A percentile compares a stretch with the other conserved stretches of the same genome.
phyloP scores from a whole-genome alignment of 2,888 invertebrate genomes.

The Orchestes rusci region DNA sequence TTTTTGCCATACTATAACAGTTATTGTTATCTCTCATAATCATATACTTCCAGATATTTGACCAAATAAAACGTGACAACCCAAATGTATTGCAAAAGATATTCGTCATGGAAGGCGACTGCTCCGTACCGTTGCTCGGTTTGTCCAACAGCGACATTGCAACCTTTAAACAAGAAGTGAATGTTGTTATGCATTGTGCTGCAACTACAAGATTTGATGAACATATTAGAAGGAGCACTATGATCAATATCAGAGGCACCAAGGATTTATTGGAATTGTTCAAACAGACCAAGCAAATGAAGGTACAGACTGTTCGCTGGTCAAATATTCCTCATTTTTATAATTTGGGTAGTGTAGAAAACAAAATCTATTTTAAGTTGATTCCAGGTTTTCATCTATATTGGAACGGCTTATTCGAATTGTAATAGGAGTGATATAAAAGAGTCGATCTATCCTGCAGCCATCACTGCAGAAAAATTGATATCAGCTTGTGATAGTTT shows the following conservation, averaged over 20 bases:
- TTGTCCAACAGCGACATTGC: constrained; percentile 47
- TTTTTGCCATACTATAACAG: no score
- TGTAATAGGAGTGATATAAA: constrained; percentile 29
- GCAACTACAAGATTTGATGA: constrained; percentile 70
- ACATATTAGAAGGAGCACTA: constrained; percentile 56
- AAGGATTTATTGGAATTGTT: constrained; percentile 57
- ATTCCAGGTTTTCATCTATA: constrained; percentile 31
- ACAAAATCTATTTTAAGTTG: no score
- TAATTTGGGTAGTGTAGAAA: no score
- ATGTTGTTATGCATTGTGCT: constrained; percentile 65
- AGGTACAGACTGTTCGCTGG: no score
- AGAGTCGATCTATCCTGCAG: constrained; percentile 32
- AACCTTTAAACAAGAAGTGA: constrained; percentile 48
- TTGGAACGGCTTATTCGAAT: constrained; percentile 34
- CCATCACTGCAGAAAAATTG: constrained; percentile 43
- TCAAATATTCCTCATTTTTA: no score
- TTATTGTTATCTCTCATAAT: no score
- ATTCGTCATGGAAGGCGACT: constrained; percentile 51
- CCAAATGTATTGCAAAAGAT: constrained; percentile 52
- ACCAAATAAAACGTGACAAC: constrained; percentile 44
- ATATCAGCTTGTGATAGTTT: constrained; percentile 33
- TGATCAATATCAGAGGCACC: constrained; percentile 62
- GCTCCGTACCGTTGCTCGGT: constrained; percentile 47
- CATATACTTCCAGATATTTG: constrained; percentile 47
- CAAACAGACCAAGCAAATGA: constrained; percentile 45